Evolutionary conservation across 2,888 invertebrate species (phyloP), one percentile per base, ranked within the genome.

Genomic region (Slavum lentiscoides): DNA sequence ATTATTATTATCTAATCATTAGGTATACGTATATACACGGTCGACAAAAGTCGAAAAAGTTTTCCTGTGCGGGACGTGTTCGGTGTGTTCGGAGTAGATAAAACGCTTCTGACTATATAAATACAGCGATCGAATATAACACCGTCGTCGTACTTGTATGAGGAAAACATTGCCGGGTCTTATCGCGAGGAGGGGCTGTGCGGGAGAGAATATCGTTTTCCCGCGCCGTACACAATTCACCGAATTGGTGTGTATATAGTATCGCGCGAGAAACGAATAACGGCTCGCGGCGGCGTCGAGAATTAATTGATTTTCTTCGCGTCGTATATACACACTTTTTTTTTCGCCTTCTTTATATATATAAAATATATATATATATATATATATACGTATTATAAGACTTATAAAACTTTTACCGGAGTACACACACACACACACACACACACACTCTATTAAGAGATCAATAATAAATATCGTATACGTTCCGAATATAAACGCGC

Each of bases 241-340:
- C 30, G 30, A 30, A 30, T 30, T 30, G 30, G 68, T 68, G 23
- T 21, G 23, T 23, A 49, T 53, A 49, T 68, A 53, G 49, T 68
- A 21, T 53, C 23, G 49, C 23, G 53, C 23, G 53, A 43, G 43
- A 43, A 67, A 23, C 49, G 67, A 49, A 30, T 1, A 68, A 68
- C 67, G 49, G 39, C 19, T 30, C 30, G 30, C 30, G 30, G n/a
- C 58, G 58, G 21, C 23, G 68, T 68, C 68, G 23, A 68, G 53
- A 53, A 68, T 68, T 68, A 68, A 68, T 68, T 68, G 53, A 53
- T 68, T 68, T 68, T 53, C 49, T 68, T 68, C 15, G 23, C 49
- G 53, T 4, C 17, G 13, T 53, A 17, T 8, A 43, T 9, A 43
- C 6, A 43, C 43, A 43, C 43, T 43, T 43, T 23, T 15, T 68